These are phyloP conservation scores for Eilema depressum DNA, from an alignment of 2,888 invertebrate genomes.

Conservation along the genomic window DNA sequence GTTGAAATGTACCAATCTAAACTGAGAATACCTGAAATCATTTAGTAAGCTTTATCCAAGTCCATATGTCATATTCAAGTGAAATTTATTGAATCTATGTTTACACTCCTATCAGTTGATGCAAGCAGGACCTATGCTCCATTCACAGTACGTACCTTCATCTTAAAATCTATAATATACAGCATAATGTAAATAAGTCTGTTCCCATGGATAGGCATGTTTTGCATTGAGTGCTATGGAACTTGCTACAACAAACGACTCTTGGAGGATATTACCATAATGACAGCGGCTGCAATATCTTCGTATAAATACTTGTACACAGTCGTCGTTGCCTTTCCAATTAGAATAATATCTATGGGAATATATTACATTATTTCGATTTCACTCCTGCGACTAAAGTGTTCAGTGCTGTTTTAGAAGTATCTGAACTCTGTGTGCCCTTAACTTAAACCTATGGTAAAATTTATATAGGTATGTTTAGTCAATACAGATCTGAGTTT, in stretches of 20 bases:
- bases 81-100: background rate
- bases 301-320: constrained; percentile 8
- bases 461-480: background rate
- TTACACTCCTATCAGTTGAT: background rate
- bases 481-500: background rate
- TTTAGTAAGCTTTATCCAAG: background rate
- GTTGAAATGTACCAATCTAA: constrained; percentile 19
- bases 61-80: background rate
- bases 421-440: background rate
- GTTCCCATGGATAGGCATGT: background rate
- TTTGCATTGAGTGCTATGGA: constrained; percentile 2
- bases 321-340: constrained; percentile 5
- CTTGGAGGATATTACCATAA: constrained; percentile 15
- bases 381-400: background rate
- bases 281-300: constrained; percentile 10
- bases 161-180: background rate
- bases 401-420: background rate
- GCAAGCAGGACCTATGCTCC: background rate
- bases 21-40: background rate
- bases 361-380: constrained; percentile 8
- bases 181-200: background rate
- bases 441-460: no score
- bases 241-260: background rate
- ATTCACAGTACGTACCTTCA: background rate
- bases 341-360: constrained; percentile 9